Base-by-base conservation (phyloP, 2,797 vertebrate species). In the Ptychadena robeensis region DNA sequence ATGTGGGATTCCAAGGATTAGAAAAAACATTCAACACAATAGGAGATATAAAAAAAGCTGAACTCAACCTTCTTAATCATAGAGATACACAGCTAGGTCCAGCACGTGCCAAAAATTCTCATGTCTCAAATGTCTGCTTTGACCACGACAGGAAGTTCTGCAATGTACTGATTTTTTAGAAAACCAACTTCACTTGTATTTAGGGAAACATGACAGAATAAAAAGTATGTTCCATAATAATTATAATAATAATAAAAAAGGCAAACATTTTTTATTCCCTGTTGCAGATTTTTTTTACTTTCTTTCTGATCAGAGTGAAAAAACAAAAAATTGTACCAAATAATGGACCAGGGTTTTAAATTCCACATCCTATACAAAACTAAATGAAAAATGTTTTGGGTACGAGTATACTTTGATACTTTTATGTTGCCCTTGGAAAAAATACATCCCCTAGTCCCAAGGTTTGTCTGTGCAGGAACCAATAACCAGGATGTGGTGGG, bases 1-100 rank as follows among this genome's bases (percentile, higher is more conserved):
- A 79, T 77, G 61, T 66, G 75, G 74, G 68, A 83, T 79, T 83
- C 75, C 75, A 83, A 79, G 74, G 75, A 83, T 76, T 82, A 82
- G 40, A 59, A 32, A 44, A 66, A 82, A 82, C 73, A 82, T 72
- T 66, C 9, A 30, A 77, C 57, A 72, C 81, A 83, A 83, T 48
- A 66, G 81, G 74, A 61, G 74, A 78, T 66, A 63, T 70, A 79
- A 80, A 64, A 67, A 37, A 35, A 65, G 18, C 30, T 72, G 59
- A 76, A 40, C 65, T 44, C 72, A 78, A 78, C 67, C 59, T 72
- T 61, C 73, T 77, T 77, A 77, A 53, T 15, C 32, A 82, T 12
- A 32, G 57, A 71, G 22, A 77, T 63, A 74, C 30, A 71, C 30
- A 64, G 35, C 38, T 11, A 69, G 53, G 28, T 37, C 73, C 27